Evolutionary conservation across 2,888 invertebrate species (phyloP).

Genomic region (Cacoxenus indagator): DNA sequence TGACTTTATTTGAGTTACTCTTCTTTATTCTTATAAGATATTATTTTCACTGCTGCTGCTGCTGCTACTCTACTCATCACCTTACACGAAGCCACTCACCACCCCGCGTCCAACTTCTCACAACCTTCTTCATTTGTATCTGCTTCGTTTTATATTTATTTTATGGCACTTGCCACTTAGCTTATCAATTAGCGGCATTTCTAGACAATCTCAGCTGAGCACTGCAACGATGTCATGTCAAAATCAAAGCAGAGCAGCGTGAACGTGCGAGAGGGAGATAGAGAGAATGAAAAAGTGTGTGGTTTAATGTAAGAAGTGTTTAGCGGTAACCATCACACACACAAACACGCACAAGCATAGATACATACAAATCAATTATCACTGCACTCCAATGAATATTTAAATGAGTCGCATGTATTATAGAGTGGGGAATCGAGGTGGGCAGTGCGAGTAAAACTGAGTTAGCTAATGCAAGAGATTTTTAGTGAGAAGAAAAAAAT

Average conservation of each 20-base stretch:
- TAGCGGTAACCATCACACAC: not conserved
- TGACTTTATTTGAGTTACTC: not conserved
- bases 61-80: no score
- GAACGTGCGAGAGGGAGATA: not conserved
- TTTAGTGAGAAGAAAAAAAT: not conserved
- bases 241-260: not conserved
- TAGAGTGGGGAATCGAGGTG: not conserved
- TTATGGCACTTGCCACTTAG: conserved; percentile 60
- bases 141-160: conserved; percentile 27
- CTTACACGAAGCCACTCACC: no score
- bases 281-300: conserved; percentile 6
- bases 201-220: not conserved
- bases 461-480: not conserved
- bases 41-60: not conserved
- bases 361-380: conserved; percentile 45
- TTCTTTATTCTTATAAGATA: not conserved
- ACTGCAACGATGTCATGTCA: no score
- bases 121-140: no score
- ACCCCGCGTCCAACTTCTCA: no score
- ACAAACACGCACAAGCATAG: not conserved
- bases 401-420: conserved; percentile 3
- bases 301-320: not conserved
- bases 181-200: conserved; percentile 53
- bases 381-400: conserved; percentile 35
- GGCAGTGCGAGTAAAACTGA: conserved; percentile 9